These are phyloP conservation scores for Molothrus ater DNA, from an alignment of 2,797 vertebrate genomes.

Conservation along the genomic window DNA sequence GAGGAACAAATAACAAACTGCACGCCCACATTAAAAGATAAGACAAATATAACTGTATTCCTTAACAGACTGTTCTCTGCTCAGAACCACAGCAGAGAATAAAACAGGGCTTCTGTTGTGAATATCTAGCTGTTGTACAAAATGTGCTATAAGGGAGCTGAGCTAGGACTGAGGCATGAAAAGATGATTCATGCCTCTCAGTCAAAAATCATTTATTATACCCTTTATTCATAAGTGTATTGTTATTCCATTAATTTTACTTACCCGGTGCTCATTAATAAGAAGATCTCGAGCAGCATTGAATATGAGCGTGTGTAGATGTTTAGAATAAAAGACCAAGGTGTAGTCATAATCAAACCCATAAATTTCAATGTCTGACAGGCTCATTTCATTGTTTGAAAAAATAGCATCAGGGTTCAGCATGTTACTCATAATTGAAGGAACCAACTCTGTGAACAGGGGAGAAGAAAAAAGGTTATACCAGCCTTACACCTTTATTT, in stretches of 20 bases:
- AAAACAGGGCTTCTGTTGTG: neutral
- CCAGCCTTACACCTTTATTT: neutral
- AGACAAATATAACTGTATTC: neutral
- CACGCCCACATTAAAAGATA: neutral
- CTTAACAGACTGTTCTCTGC: neutral
- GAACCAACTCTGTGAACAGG: conserved; percentile 79
- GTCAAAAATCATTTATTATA: neutral
- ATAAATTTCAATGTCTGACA: conserved; percentile 93
- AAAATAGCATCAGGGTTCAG: conserved; percentile 94
- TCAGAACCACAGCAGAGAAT: neutral
- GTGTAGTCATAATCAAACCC: conserved; percentile 99
- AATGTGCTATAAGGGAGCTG: neutral
- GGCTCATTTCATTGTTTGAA: conserved; percentile 97
- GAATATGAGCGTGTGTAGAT: conserved; percentile 95
- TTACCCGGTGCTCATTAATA: conserved; percentile 92
- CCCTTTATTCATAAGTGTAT: neutral
- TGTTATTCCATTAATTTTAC: conserved; percentile 7
- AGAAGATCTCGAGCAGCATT: conserved; percentile 94
- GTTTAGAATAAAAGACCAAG: conserved; percentile 93
- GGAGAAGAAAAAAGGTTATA: neutral
- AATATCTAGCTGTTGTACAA: neutral
- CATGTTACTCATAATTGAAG: conserved; percentile 83
- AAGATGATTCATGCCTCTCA: neutral
- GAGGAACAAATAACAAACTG: neutral
- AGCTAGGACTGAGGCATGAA: neutral